phyloP scores from a whole-genome alignment of 2,113 vertebrate genomes.

The Sciurus niger region DNA sequence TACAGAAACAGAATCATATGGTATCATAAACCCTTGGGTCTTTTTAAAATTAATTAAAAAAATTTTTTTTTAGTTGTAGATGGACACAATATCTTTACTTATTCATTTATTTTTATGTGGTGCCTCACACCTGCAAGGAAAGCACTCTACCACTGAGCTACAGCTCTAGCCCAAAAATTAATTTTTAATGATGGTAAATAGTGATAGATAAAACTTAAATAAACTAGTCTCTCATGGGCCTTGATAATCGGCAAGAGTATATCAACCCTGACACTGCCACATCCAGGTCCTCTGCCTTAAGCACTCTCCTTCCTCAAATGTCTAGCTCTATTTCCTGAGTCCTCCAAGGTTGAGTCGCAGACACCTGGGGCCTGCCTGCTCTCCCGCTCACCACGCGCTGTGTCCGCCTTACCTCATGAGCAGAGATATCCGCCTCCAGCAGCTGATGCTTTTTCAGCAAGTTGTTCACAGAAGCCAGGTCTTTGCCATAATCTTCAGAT shows the following conservation, averaged over 20 bases:
- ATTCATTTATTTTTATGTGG: too few species aligned
- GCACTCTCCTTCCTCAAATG: background rate
- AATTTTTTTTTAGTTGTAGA: too few species aligned
- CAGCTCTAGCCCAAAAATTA: too few species aligned
- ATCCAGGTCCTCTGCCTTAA: background rate
- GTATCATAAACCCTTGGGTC: too few species aligned
- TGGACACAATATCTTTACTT: too few species aligned
- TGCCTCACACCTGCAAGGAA: too few species aligned
- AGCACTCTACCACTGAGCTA: background rate
- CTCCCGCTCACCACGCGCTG: background rate
- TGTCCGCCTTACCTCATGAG: conserved; percentile 93
- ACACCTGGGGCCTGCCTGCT: background rate
- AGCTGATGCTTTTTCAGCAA: conserved; percentile 98
- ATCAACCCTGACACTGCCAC: background rate
- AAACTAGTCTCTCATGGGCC: background rate
- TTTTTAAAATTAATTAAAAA: too few species aligned
- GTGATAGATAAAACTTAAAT: background rate
- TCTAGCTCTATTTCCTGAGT: background rate
- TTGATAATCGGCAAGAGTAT: too few species aligned
- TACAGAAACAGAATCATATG: background rate
- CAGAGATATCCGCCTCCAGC: conserved; percentile 98
- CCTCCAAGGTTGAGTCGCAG: too few species aligned
- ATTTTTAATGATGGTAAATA: background rate
- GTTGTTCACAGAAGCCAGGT: conserved; percentile 99
- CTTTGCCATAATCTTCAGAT: conserved; percentile 99